Conservation (phyloP, 2,888 invertebrate species). For the Charanyca ferruginea region DNA sequence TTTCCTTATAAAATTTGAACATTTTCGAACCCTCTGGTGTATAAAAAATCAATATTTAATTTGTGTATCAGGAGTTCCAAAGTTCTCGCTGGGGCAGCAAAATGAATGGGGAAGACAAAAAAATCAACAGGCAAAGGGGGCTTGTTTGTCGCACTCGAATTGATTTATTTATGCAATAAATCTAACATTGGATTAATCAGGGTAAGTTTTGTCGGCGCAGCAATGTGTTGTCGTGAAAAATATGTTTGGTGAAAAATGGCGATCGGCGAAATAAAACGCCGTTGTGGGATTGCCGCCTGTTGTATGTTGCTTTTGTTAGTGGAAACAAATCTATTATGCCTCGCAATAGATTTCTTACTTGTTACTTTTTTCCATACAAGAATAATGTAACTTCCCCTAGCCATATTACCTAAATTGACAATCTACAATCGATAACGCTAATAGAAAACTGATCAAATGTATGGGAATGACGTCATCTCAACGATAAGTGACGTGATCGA, state of each 20-base stretch:
- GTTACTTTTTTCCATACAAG: too few species aligned
- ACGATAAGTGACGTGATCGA: too few species aligned
- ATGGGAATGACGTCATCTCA: too few species aligned
- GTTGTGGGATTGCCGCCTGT: conserved; percentile 44
- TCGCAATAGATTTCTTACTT: conserved; percentile 27
- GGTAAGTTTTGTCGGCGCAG: conserved; percentile 81
- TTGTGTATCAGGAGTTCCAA: conserved; percentile 69
- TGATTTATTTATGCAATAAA: conserved; percentile 89
- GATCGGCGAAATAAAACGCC: conserved; percentile 48
- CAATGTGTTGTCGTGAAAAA: conserved; percentile 78
- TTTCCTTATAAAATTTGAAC: conserved; percentile 58
- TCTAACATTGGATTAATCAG: conserved; percentile 87
- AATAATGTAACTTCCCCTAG: too few species aligned
- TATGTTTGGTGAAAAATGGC: conserved; percentile 66
- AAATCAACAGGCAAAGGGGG: conserved; percentile 70
- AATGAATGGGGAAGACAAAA: conserved; percentile 76
- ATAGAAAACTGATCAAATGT: too few species aligned
- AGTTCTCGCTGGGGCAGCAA: conserved; percentile 70
- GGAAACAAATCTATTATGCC: conserved; percentile 29
- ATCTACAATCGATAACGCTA: too few species aligned
- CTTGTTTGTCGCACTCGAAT: conserved; percentile 81
- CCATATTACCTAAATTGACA: too few species aligned
- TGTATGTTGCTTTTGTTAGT: conserved; percentile 35
- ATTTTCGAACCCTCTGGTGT: conserved; percentile 48
- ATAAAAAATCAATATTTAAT: conserved; percentile 71